Percentiles rank a stretch among this genome's conserved stretches.
These are phyloP conservation scores for Fabriciana adippe DNA, from an alignment of 2,888 invertebrate species.

Conservation along the genomic window DNA sequence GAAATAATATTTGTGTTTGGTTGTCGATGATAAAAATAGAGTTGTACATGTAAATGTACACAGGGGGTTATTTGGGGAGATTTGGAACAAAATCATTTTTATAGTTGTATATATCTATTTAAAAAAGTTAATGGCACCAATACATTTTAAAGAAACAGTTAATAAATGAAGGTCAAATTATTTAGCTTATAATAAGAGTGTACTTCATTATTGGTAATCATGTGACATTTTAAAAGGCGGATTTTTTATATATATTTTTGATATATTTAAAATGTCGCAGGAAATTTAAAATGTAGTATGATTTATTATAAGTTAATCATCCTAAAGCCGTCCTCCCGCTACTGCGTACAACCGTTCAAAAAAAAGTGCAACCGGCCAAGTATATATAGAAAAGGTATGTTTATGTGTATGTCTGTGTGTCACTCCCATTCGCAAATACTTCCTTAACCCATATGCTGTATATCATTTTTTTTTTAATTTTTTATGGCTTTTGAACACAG, in stretches of 20 bases:
- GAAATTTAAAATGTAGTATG: not conserved
- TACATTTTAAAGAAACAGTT: too few relatives aligned
- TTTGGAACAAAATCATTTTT: too few relatives aligned
- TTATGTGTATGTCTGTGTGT: slow-evolving; percentile 19
- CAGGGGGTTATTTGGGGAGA: too few relatives aligned
- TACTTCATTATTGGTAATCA: too few relatives aligned
- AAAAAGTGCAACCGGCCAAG: slow-evolving; percentile 30
- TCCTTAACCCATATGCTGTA: not conserved
- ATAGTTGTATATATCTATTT: too few relatives aligned
- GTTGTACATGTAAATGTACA: too few relatives aligned
- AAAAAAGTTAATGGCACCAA: too few relatives aligned
- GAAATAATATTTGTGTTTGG: too few relatives aligned
- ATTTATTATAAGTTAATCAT: not conserved
- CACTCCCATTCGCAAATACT: slow-evolving; percentile 23
- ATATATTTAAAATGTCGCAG: not conserved
- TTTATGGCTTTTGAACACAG: not conserved
- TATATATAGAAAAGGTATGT: slow-evolving; percentile 37
- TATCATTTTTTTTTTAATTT: not conserved
- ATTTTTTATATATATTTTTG: slow-evolving; percentile 3
- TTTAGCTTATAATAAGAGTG: too few relatives aligned
- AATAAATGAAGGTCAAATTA: too few relatives aligned
- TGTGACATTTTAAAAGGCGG: too few relatives aligned
- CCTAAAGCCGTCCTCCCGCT: slow-evolving; percentile 19
- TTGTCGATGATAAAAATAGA: too few relatives aligned
- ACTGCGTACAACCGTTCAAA: slow-evolving; percentile 24